Conservation (phyloP, 1,140 invertebrate species). For the Globodera rostochiensis region DNA sequence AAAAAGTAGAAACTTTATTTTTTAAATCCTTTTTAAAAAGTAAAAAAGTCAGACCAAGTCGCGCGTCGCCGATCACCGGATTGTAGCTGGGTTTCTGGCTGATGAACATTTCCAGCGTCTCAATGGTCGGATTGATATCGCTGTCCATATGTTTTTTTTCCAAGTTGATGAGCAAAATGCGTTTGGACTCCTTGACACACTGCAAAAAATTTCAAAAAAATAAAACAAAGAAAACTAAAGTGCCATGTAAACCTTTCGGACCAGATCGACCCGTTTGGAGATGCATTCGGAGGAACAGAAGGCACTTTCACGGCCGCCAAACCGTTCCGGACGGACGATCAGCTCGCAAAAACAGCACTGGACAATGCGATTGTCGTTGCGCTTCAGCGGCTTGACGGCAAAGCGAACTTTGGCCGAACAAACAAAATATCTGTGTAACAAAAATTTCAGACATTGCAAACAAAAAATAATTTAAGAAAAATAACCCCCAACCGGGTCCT, state of each 20-base stretch:
- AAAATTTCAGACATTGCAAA: too few species aligned
- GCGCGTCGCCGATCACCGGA: slow-evolving; percentile 8
- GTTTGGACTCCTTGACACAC: slow-evolving; percentile 25
- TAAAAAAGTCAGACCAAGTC: slow-evolving; percentile 2
- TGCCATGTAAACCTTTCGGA: slow-evolving; percentile 4
- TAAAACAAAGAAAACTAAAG: too few species aligned
- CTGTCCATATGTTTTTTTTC: not conserved
- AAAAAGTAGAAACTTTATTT: too few species aligned
- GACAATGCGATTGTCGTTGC: not conserved
- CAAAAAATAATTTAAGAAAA: too few species aligned
- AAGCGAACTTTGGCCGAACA: slow-evolving; percentile 5
- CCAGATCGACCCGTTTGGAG: slow-evolving; percentile 8
- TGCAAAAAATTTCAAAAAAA: too few species aligned
- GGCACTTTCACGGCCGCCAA: slow-evolving; percentile 20
- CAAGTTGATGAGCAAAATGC: slow-evolving; percentile 24
- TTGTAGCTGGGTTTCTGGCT: slow-evolving; percentile 16
- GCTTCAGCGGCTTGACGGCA: not conserved
- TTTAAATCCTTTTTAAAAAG: too few species aligned
- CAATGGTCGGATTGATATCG: slow-evolving; percentile 17
- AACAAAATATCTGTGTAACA: too few species aligned
- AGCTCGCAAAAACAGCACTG: slow-evolving; percentile 16
- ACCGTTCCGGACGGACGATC: not conserved
- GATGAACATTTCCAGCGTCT: slow-evolving; percentile 15
- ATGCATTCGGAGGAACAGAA: slow-evolving; percentile 20
- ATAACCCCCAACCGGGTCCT: too few species aligned